These are phyloP conservation scores for Ovis canadensis DNA, from an alignment of 2,113 vertebrate genomes.

Conservation along the genomic window DNA sequence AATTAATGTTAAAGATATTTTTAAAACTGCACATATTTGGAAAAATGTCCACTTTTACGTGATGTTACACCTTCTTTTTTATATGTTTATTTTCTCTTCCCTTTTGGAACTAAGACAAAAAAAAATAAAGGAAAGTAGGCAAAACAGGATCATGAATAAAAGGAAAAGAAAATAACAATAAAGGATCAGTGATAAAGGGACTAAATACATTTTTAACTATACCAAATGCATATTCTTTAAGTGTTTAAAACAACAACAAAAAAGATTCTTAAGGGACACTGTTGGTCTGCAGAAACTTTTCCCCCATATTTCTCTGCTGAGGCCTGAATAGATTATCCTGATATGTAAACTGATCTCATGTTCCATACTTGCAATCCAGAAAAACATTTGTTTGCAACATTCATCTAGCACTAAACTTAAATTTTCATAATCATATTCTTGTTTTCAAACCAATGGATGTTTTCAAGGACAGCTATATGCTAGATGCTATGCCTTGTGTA, in stretches of 20 bases:
- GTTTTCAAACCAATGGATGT: neutral
- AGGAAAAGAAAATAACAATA: neutral
- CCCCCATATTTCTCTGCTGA: neutral
- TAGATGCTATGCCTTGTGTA: neutral
- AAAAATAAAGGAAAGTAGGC: neutral
- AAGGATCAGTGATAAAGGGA: neutral
- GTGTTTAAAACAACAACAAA: neutral
- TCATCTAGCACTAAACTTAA: neutral
- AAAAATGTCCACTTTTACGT: neutral
- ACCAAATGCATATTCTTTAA: neutral
- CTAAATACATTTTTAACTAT: neutral
- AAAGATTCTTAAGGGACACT: neutral
- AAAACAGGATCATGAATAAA: neutral
- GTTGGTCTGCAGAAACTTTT: neutral
- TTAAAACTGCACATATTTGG: neutral
- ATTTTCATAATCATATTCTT: neutral
- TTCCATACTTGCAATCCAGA: neutral
- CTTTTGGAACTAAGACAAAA: neutral
- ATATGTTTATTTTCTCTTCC: neutral
- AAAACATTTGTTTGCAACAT: neutral
- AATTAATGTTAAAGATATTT: neutral
- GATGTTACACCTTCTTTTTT: neutral
- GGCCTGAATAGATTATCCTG: neutral
- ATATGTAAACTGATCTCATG: neutral
- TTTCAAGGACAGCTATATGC: neutral